A percentile compares a stretch with the other conserved stretches of the same genome.
phyloP scores from a whole-genome alignment of 1,140 invertebrate genomes.

The Tribolium madens region DNA sequence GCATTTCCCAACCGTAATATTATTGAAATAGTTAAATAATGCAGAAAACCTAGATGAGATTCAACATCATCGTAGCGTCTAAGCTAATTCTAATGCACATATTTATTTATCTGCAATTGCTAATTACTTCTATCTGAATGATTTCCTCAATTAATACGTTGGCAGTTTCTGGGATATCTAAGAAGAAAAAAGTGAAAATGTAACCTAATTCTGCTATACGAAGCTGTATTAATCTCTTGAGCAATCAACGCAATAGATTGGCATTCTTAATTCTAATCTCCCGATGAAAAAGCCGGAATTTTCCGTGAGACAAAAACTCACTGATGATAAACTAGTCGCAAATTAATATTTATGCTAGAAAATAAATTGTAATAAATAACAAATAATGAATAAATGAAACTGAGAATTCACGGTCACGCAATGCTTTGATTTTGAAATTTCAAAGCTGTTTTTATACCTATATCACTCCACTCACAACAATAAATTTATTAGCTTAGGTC shows the following conservation, averaged over 20 bases:
- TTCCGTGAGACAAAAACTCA: constrained; percentile 14
- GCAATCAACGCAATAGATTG: constrained; percentile 4
- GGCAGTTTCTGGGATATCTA: not conserved
- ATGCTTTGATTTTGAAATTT: constrained; percentile 5
- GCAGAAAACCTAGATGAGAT: not conserved
- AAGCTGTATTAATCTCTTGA: constrained; percentile 11
- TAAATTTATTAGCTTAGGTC: constrained; percentile 1
- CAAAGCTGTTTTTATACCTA: not conserved
- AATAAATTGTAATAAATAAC: constrained; percentile 17
- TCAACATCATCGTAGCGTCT: constrained; percentile 17
- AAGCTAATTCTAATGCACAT: constrained; percentile 27
- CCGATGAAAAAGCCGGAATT: not conserved
- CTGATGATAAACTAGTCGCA: not conserved
- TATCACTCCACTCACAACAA: not conserved
- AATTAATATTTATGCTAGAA: constrained; percentile 21
- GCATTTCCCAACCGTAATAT: constrained; percentile 17
- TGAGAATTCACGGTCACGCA: constrained; percentile 23
- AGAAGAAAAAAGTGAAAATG: constrained; percentile 26
- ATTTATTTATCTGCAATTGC: constrained; percentile 28
- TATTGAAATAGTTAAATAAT: constrained; percentile 2
- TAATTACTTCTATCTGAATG: not conserved
- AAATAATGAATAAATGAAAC: constrained; percentile 1
- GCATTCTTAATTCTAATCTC: constrained; percentile 15
- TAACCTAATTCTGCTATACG: constrained; percentile 3
- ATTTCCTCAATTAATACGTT: constrained; percentile 26